Base-by-base conservation (phyloP, 2,113 vertebrate genomes). In the Piaya cayana region DNA sequence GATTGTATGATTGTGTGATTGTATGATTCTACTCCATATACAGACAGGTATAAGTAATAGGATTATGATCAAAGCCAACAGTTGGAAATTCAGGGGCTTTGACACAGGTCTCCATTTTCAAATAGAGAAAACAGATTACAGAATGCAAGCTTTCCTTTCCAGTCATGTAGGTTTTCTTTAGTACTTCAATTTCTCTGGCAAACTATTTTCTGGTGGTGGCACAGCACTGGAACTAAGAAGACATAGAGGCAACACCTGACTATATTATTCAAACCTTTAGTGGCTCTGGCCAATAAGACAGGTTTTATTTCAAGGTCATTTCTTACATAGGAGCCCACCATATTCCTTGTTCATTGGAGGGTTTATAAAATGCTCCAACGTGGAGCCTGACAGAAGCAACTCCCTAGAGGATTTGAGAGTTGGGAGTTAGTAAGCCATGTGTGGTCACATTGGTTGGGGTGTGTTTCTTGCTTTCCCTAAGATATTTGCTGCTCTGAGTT, bases 11-110 rank as follows among this genome's bases (percentile, higher is more conserved):
- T n/a, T n/a, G n/a, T n/a, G n/a, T n/a, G n/a, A n/a, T n/a, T n/a
- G n/a, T n/a, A n/a, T n/a, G n/a, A n/a, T n/a, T n/a, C 50, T 82
- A 8, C 16, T 77, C 7, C 21, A 6, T 27, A 34, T 65, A 22
- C 29, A 76, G 47, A 63, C 0, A 1, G 0, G 0, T 76, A 47
- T 26, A 65, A 76, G 25, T 86, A 52, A 64, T 5, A 39, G 5
- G 45, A 39, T 56, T 72, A 19, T 42, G 12, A 52, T 52, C 12
- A 88, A 87, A 74, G 32, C 8, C 18, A 26, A 14, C 18, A 65
- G 36, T 16, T 82, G 4, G 4, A 8, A 88, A 88, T 85, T 43
- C 22, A 42, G 30, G 13, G 37, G 7, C 12, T 71, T 87, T 53
- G 75, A 47, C 18, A 49, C 6, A 34, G 30, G 7, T 2, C 32